Evolutionary conservation across 2,797 vertebrate genomes (phyloP).

Genomic region (Brachymystax lenok): DNA sequence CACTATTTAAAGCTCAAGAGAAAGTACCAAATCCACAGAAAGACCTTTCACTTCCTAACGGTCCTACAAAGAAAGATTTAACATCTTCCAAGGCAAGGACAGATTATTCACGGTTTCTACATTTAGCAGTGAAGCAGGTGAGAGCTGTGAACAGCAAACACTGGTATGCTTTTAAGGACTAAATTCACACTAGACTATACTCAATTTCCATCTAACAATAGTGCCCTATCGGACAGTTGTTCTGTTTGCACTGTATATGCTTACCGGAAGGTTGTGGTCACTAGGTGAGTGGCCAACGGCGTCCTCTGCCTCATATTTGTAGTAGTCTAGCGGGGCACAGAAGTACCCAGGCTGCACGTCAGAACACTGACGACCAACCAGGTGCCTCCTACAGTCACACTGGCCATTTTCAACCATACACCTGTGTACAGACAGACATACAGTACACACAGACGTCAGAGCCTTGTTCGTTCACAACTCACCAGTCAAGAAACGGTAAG

Average conservation of each 20-base stretch:
- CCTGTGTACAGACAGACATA: constrained; percentile 56
- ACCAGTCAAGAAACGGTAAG: not conserved
- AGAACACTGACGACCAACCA: constrained; percentile 81
- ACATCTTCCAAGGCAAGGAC: too few relatives aligned
- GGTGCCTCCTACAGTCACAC: constrained; percentile 82
- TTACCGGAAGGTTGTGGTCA: constrained; percentile 78
- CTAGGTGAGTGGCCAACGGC: constrained; percentile 67
- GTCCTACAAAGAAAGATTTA: too few relatives aligned
- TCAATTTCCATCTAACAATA: too few relatives aligned
- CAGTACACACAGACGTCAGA: not conserved
- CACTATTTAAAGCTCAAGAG: not conserved
- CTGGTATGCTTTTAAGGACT: too few relatives aligned
- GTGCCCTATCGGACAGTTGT: not conserved
- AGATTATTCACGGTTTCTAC: too few relatives aligned
- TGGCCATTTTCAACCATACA: constrained; percentile 82
- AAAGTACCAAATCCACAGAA: not conserved
- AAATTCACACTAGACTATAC: too few relatives aligned
- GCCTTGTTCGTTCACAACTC: not conserved
- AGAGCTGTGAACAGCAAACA: too few relatives aligned
- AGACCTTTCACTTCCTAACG: too few relatives aligned
- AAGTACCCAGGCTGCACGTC: constrained; percentile 86
- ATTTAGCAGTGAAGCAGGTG: too few relatives aligned
- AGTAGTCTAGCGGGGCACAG: constrained; percentile 85
- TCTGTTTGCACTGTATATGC: constrained; percentile 31
- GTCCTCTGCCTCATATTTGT: constrained; percentile 83